phyloP scores from a whole-genome alignment of 2,888 invertebrate genomes.

The Nomada lathburiana region DNA sequence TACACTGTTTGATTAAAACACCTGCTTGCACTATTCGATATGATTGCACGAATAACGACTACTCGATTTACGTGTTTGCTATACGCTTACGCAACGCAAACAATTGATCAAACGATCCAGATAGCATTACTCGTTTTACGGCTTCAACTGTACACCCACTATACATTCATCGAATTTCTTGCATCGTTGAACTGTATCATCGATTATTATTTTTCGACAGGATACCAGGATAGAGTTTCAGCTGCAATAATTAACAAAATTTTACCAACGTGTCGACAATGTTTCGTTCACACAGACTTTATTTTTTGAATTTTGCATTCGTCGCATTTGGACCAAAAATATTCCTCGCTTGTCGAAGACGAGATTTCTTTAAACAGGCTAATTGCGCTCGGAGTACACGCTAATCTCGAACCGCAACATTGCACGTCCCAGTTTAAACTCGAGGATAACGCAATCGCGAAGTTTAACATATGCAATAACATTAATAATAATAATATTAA shows the following conservation, averaged over 20 bases:
- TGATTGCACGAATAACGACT: constrained; percentile 40
- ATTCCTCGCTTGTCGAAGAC: constrained; percentile 7
- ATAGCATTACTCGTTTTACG: constrained; percentile 22
- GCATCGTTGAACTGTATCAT: not conserved
- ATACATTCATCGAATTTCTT: not conserved
- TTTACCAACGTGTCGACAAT: not conserved
- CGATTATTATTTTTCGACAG: not conserved
- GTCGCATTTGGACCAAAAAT: constrained; percentile 13
- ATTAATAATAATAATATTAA: constrained; percentile 52
- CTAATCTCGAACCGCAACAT: constrained; percentile 50
- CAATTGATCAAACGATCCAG: constrained; percentile 17
- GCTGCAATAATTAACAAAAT: not conserved
- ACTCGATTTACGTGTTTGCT: constrained; percentile 22
- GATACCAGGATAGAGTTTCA: not conserved
- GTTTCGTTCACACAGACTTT: not conserved
- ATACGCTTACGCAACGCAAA: constrained; percentile 20
- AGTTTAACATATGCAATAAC: constrained; percentile 51
- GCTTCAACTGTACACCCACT: not conserved
- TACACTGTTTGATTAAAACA: constrained; percentile 38
- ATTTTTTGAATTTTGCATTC: not conserved
- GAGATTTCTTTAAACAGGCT: constrained; percentile 20
- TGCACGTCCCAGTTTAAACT: constrained; percentile 64
- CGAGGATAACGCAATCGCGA: constrained; percentile 57
- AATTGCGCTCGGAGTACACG: constrained; percentile 21
- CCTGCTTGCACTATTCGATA: constrained; percentile 39